Percentiles rank a stretch among this genome's conserved stretches.
Conservation (phyloP, 2,888 invertebrate genomes). For the Acanthosepion lycidas region DNA sequence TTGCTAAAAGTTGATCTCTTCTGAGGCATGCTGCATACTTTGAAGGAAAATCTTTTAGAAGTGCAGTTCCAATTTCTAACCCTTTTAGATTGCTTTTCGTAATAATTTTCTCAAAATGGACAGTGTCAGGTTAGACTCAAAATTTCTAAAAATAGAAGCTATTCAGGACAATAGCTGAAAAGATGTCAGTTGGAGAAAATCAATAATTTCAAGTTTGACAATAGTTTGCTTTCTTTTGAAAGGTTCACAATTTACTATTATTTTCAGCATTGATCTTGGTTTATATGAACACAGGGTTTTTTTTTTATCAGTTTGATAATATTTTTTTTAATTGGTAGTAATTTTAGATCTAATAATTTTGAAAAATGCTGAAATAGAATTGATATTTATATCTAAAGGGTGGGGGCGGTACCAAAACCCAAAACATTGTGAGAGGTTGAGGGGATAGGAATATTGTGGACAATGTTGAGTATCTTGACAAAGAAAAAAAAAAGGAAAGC, state of each 20-base stretch:
- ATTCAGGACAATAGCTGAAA: neutral
- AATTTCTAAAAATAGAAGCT: neutral
- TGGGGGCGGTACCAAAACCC: neutral
- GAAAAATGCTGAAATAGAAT: neutral
- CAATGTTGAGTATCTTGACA: too few relatives aligned
- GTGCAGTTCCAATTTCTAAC: neutral
- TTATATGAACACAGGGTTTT: neutral
- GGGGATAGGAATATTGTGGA: too few relatives aligned
- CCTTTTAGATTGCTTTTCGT: neutral
- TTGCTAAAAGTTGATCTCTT: neutral
- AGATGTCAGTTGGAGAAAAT: neutral
- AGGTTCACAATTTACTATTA: neutral
- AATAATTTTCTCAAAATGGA: neutral
- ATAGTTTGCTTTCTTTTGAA: neutral
- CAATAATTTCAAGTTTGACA: neutral
- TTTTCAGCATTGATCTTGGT: neutral
- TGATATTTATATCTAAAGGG: neutral
- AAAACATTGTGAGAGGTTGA: too few relatives aligned
- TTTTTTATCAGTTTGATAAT: neutral
- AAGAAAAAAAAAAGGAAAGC: too few relatives aligned
- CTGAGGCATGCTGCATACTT: neutral
- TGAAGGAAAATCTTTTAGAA: neutral
- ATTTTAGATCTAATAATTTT: neutral
- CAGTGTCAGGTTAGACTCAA: neutral
- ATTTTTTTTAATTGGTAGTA: neutral